Base-by-base conservation (phyloP, 2,888 invertebrate genomes). In the Nudaria mundana region DNA sequence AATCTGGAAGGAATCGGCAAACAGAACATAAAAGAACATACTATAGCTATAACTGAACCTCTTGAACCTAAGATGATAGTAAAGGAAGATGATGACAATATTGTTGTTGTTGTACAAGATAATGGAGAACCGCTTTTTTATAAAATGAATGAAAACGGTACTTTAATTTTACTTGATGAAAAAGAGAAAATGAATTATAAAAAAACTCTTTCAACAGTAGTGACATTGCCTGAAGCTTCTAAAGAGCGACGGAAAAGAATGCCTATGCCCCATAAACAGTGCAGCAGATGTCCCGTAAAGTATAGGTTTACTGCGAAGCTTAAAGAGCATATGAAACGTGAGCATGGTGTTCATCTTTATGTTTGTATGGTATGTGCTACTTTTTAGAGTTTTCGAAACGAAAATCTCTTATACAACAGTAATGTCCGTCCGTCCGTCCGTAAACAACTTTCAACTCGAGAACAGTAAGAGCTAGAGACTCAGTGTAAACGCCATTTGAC, bases 321-420 rank as follows among this genome's bases (percentile, higher is more conserved):
- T 20, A 81, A 76, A 24, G 69, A 74, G 5, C 87, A 88, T 40
- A 81, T 83, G 80, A 78, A 74, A 56, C 35, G 24, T 2, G 71
- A 68, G n/a, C 87, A 88, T 63, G 57, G 72, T 34, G 52, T 77
- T 30, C 64, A 68, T 41, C 53, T 86, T 3, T 81, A 68, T 55
- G 61, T 79, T 36, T 88, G 87, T 60, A 79, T 81, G 76, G 87
- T 87, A 46, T 39, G 62, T 57, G n/a, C n/a, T n/a, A n/a, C n/a
- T n/a, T n/a, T n/a, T n/a, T n/a, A n/a, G n/a, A n/a, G n/a, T n/a
- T n/a, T n/a, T n/a, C n/a, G n/a, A n/a, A n/a, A n/a, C n/a, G n/a
- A n/a, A n/a, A n/a, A n/a, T n/a, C n/a, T n/a, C n/a, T n/a, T n/a
- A n/a, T n/a, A n/a, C n/a, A n/a, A n/a, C n/a, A n/a, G n/a, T n/a